Evolutionary conservation across 2,888 invertebrate species (phyloP), one percentile per base, ranked within the genome.

Genomic region (Tridacna crocea): DNA sequence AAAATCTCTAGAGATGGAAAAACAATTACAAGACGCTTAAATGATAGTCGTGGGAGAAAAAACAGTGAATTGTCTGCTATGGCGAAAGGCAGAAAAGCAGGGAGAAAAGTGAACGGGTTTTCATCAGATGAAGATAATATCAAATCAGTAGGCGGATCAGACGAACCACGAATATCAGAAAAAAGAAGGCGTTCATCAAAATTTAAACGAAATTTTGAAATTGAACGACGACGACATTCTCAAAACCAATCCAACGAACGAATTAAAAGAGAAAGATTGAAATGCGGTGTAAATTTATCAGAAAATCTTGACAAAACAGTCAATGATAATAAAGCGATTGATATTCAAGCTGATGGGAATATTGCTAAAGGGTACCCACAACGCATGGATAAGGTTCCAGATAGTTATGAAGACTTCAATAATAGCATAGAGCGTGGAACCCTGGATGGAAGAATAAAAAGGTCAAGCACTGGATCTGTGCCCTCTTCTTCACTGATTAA

Each of bases 341-440:
- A 19, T 10, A 55, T 55, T 55, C 55, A 55, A 19, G 55, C 1
- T 55, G 55, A 55, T 55, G 6, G 3, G 55, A 55, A 6, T 55
- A 19, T 22, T 22, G 13, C 26, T 4, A 2, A 3, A 8, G 24
- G 10, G 19, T 22, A 61, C 22, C 3, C 13, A 1, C 61, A 61
- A 27, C 17, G 19, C 26, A 48, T 70, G 6, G 70, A 70, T 11
- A 51, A 22, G 2, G 51, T 70, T 51, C 70, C 70, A 6, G 10
- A 51, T 19, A 70, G 24, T 15, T 70, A 70, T 13, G 70, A 70
- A 26, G 70, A 48, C 24, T 70, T 70, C 19, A 70, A 51, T 24
- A 24, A 24, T 46, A 51, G 51, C 24, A 26, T 70, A 24, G 70
- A 70, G 26, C n/a, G 46, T 24, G 51, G 19, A 48, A 47, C 51